Evolutionary conservation across 2,797 vertebrate genomes (phyloP).

Genomic region (Leucoraja ocellata): DNA sequence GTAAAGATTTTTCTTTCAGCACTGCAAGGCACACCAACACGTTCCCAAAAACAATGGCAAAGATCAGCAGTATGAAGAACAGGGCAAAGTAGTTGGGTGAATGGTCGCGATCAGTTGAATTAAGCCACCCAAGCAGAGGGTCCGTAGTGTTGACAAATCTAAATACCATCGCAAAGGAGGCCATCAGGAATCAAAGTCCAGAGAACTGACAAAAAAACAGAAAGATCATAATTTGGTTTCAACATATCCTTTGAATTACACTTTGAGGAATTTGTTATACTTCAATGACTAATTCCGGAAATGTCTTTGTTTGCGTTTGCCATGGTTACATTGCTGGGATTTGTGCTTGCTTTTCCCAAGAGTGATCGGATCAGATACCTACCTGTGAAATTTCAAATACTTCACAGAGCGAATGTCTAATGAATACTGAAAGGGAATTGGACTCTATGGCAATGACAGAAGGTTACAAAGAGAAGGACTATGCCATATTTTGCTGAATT

Average conservation of each 20-base stretch:
- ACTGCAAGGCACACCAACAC: slow-evolving; percentile 83
- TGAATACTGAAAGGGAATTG: no score
- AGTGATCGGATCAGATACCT: not conserved
- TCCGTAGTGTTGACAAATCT: slow-evolving; percentile 62
- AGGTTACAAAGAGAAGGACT: no score
- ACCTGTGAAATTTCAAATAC: no score
- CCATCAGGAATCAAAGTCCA: slow-evolving; percentile 56
- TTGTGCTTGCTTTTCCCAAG: not conserved
- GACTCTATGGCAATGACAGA: no score
- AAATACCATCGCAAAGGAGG: slow-evolving; percentile 60
- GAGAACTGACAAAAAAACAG: not conserved
- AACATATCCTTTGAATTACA: not conserved
- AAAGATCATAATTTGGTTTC: not conserved
- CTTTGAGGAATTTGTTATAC: not conserved
- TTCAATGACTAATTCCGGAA: not conserved
- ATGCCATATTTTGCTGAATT: no score
- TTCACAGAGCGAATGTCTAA: no score
- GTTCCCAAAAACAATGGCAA: slow-evolving; percentile 86
- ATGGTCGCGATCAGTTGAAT: slow-evolving; percentile 44
- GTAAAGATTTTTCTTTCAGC: slow-evolving; percentile 73
- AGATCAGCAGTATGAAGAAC: slow-evolving; percentile 76
- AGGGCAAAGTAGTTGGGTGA: slow-evolving; percentile 73
- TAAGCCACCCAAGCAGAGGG: slow-evolving; percentile 50
- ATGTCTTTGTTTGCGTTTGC: not conserved
- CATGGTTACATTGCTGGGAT: not conserved